phyloP scores from a whole-genome alignment of 2,113 vertebrate genomes.

The Danio rerio region GRCz12tu NC_133184.1:27968001-27968500 shows the following conservation, averaged over 20 bases:
- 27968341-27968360: conserved; percentile 23
- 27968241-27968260: conserved; percentile 46
- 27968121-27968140: conserved; percentile 51
- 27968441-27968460: conserved; percentile 16
- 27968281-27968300: conserved; percentile 58
- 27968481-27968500: conserved; percentile 40
- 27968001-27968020: conserved; percentile 59
- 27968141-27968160: conserved; percentile 52
- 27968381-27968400: conserved; percentile 33
- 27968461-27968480: conserved; percentile 9
- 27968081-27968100: conserved; percentile 51
- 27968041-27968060: conserved; percentile 12
- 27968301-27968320: conserved; percentile 53
- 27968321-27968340: conserved; percentile 27
- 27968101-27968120: conserved; percentile 51
- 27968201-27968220: conserved; percentile 4
- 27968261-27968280: conserved; percentile 62
- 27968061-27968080: conserved; percentile 46
- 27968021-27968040: conserved; percentile 40
- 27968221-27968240: conserved; percentile 52
- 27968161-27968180: conserved; percentile 46
- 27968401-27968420: conserved; percentile 48
- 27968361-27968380: conserved; percentile 48
- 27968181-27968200: conserved; percentile 30
- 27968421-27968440: conserved; percentile 35